phyloP scores from a whole-genome alignment of 2,113 vertebrate genomes.

The Hypanus sabinus region DNA sequence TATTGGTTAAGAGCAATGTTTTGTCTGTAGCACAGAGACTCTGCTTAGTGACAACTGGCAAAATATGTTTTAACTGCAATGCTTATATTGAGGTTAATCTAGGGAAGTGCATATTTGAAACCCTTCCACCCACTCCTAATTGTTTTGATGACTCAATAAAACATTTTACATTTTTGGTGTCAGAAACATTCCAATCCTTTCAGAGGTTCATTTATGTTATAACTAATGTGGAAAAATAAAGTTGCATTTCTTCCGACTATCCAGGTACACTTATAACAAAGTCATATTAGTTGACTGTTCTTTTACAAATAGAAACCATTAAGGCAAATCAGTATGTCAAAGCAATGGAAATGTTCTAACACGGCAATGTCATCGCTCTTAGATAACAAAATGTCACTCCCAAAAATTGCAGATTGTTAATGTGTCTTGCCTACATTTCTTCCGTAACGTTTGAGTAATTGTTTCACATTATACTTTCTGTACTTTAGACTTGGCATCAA shows the following conservation, averaged over 20 bases:
- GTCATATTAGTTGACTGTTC: constrained; percentile 1
- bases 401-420: constrained; percentile 25
- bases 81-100: constrained; percentile 5
- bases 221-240: background rate
- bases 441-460: constrained; percentile 16
- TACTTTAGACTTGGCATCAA: constrained; percentile 27
- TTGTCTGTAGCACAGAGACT: constrained; percentile 8
- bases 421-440: background rate
- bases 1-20: constrained; percentile 13
- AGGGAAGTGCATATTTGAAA: constrained; percentile 14
- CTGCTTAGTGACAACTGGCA: constrained; percentile 4
- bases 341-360: background rate
- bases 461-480: constrained; percentile 35
- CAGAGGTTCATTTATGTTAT: background rate
- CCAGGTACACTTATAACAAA: constrained; percentile 3
- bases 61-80: constrained; percentile 17
- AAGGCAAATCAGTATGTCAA: constrained; percentile 29
- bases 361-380: background rate
- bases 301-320: constrained; percentile 30
- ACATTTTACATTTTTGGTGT: background rate
- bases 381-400: constrained; percentile 23
- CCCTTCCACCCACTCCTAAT: background rate
- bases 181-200: background rate
- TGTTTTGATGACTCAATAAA: constrained; percentile 18
- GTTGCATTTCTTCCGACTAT: constrained; percentile 7